Percentiles rank a stretch among this genome's conserved stretches.
These are phyloP conservation scores for Mustelus asterias DNA, from an alignment of 2,113 vertebrate species.

Conservation along the genomic window DNA sequence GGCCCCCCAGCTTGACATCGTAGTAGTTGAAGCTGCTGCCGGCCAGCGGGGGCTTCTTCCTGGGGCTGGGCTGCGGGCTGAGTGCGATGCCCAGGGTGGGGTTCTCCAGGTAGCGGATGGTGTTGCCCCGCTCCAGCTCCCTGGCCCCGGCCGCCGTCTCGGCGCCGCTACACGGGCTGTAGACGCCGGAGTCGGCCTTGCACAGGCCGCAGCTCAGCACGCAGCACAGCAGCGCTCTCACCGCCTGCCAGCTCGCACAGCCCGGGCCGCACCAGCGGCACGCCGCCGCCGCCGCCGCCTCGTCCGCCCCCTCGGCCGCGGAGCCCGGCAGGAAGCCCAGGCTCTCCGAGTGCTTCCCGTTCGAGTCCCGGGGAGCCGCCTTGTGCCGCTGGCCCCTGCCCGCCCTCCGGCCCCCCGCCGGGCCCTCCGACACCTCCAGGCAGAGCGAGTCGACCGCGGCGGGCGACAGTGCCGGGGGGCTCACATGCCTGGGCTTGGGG, in stretches of 20 bases:
- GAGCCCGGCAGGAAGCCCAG: constrained; percentile 81
- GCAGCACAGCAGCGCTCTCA: constrained; percentile 67
- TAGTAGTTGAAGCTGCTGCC: constrained; percentile 85
- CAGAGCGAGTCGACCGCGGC: not conserved
- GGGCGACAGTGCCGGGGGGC: not conserved
- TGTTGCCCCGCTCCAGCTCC: constrained; percentile 56
- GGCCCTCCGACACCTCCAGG: not conserved
- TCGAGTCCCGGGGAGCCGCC: constrained; percentile 58
- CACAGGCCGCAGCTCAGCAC: constrained; percentile 64
- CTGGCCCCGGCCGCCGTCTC: constrained; percentile 57
- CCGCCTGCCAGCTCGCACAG: constrained; percentile 74
- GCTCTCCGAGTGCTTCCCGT: constrained; percentile 65
- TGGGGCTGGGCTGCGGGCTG: constrained; percentile 59
- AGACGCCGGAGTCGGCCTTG: constrained; percentile 67
- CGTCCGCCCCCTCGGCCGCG: not conserved
- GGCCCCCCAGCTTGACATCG: constrained; percentile 81
- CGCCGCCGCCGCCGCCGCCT: not conserved
- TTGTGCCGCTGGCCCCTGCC: constrained; percentile 41
- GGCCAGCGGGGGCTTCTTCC: constrained; percentile 52
- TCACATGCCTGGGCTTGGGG: not conserved
- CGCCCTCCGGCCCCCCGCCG: not conserved
- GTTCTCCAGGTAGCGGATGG: constrained; percentile 56
- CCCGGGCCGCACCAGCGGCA: constrained; percentile 68
- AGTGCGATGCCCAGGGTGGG: constrained; percentile 54
- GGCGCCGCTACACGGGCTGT: constrained; percentile 52